Conservation (phyloP, 2,797 vertebrate species). For the Thripadectes ignobilis region DNA sequence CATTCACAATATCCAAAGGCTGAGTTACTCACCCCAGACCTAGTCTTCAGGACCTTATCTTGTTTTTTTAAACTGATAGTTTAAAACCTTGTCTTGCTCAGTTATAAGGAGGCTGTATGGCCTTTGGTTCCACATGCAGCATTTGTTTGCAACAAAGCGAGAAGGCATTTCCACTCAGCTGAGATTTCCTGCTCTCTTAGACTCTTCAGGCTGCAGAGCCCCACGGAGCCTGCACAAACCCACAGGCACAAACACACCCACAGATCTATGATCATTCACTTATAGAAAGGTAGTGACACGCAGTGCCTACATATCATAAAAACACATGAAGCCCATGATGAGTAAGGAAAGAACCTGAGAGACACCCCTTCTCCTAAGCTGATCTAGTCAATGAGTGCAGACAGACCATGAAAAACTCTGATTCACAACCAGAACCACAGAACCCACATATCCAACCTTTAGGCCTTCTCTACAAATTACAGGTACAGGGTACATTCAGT, state of each 20-base stretch:
- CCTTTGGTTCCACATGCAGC: neutral
- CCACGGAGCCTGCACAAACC: neutral
- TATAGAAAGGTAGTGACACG: neutral
- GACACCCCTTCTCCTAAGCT: rapidly evolving
- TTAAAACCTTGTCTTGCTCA: neutral
- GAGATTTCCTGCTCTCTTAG: neutral
- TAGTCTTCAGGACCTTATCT: neutral
- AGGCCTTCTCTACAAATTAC: neutral
- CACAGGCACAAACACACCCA: rapidly evolving
- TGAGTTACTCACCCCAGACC: neutral
- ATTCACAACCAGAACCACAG: neutral
- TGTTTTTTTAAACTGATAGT: neutral
- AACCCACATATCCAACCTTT: neutral
- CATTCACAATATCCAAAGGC: neutral
- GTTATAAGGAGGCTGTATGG: neutral
- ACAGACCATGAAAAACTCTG: neutral
- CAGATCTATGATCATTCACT: neutral
- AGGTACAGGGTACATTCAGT: no score
- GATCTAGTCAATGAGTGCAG: neutral
- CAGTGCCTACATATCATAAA: neutral
- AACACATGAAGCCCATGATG: neutral
- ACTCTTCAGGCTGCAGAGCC: neutral
- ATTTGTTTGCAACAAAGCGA: neutral
- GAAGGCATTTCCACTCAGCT: neutral
- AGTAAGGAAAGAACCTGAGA: neutral